These are phyloP conservation scores for Agrotis puta DNA, from an alignment of 2,888 invertebrate genomes.

Conservation along the genomic window DNA sequence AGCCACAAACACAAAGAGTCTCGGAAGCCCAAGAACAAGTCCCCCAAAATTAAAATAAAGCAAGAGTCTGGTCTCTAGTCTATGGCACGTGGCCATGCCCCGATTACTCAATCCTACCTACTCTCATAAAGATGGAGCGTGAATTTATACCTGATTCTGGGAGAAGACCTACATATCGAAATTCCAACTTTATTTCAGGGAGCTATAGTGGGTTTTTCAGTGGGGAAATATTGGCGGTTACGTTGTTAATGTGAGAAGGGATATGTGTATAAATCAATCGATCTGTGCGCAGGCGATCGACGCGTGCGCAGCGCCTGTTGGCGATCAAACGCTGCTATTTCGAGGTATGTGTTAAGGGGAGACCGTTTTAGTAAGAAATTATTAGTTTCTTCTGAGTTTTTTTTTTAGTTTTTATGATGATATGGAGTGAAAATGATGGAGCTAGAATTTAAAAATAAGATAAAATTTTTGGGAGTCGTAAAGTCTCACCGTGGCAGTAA, in stretches of 20 bases:
- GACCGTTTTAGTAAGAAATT: slow-evolving; percentile 58
- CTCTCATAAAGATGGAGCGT: slow-evolving; percentile 68
- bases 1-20: slow-evolving; percentile 44
- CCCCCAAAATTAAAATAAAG: slow-evolving; percentile 55
- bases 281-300: slow-evolving; percentile 75
- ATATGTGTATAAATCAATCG: slow-evolving; percentile 87
- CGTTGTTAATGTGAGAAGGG: slow-evolving; percentile 59
- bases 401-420: slow-evolving; percentile 51
- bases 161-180: background rate
- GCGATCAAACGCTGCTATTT: slow-evolving; percentile 85
- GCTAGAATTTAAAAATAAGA: background rate
- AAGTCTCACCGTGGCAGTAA: background rate
- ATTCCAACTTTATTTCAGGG: fast-evolving
- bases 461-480: background rate
- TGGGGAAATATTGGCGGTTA: slow-evolving; percentile 29
- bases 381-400: slow-evolving; percentile 49
- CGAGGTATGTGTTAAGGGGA: slow-evolving; percentile 78
- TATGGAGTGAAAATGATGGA: slow-evolving; percentile 25
- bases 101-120: slow-evolving; percentile 72
- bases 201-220: slow-evolving; percentile 14
- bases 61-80: slow-evolving; percentile 67
- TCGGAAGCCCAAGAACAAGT: slow-evolving; percentile 26
- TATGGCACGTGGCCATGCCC: slow-evolving; percentile 73
- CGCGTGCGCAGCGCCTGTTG: slow-evolving; percentile 82
- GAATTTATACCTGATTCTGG: slow-evolving; percentile 65